phyloP scores from a whole-genome alignment of 2,113 vertebrate genomes.

The Corythornis madagascariensis region DNA sequence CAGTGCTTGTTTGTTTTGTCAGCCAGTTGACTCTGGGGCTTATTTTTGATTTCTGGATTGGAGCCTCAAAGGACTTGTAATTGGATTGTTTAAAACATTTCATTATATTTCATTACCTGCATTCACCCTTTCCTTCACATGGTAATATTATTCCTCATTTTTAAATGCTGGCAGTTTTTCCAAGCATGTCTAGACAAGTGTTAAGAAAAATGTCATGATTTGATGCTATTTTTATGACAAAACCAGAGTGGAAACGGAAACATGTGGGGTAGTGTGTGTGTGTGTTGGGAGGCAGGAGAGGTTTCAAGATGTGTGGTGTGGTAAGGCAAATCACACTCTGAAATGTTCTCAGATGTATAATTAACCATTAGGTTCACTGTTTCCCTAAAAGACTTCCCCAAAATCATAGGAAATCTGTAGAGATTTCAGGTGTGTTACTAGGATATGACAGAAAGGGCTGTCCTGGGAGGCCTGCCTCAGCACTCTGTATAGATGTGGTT shows the following conservation, averaged over 20 bases:
- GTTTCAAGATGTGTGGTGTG: neutral
- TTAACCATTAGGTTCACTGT: neutral
- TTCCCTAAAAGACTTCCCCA: neutral
- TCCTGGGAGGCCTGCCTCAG: neutral
- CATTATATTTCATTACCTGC: neutral
- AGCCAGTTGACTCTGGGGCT: neutral
- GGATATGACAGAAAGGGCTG: neutral
- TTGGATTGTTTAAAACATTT: constrained; percentile 1
- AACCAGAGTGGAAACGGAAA: neutral
- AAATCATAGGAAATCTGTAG: neutral
- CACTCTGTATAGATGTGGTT: neutral
- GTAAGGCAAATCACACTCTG: neutral
- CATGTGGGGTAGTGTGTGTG: neutral
- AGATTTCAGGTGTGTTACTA: neutral
- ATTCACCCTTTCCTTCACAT: neutral
- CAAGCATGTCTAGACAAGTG: constrained; percentile 6
- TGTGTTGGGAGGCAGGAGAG: neutral
- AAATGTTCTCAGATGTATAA: neutral
- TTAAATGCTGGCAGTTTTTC: neutral
- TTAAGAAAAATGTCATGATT: constrained; percentile 10
- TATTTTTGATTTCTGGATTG: neutral
- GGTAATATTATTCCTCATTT: neutral
- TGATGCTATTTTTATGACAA: constrained; percentile 9
- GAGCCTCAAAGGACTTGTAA: neutral
- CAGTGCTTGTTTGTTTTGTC: neutral